phyloP scores from a whole-genome alignment of 2,888 invertebrate genomes.

The Drosophila ezoana region DNA sequence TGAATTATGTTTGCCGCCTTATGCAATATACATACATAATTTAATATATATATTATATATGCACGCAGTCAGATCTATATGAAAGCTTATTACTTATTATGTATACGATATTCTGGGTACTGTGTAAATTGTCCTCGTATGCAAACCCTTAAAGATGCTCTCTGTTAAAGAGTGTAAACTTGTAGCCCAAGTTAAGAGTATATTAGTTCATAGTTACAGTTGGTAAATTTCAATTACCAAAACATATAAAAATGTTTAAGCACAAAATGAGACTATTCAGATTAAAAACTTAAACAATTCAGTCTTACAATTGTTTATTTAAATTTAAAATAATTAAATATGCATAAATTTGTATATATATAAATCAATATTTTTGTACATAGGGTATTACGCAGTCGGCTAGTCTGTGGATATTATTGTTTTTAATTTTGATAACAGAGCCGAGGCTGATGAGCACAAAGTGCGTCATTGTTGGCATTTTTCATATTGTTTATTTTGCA shows the following conservation, averaged over 20 bases:
- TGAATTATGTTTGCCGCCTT: slow-evolving; percentile 71
- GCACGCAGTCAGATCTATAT: slow-evolving; percentile 1
- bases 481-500: slow-evolving; percentile 57
- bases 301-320: too few species aligned
- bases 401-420: neutral
- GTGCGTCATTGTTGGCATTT: slow-evolving; percentile 26
- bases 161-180: neutral
- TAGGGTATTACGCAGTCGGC: neutral
- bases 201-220: too few species aligned
- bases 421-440: slow-evolving; percentile 13
- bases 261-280: too few species aligned
- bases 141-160: neutral
- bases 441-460: slow-evolving; percentile 20
- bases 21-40: slow-evolving; percentile 32
- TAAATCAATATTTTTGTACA: neutral
- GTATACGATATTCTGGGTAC: neutral
- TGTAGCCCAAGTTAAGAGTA: too few species aligned
- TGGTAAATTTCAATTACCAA: neutral
- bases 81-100: neutral
- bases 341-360: too few species aligned
- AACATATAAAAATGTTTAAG: too few species aligned
- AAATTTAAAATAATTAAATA: too few species aligned
- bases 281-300: too few species aligned
- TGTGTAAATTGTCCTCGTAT: neutral
- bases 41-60: slow-evolving; percentile 9